Conservation (phyloP, 2,797 vertebrate species). For the Brachyalestes nurse region DNA sequence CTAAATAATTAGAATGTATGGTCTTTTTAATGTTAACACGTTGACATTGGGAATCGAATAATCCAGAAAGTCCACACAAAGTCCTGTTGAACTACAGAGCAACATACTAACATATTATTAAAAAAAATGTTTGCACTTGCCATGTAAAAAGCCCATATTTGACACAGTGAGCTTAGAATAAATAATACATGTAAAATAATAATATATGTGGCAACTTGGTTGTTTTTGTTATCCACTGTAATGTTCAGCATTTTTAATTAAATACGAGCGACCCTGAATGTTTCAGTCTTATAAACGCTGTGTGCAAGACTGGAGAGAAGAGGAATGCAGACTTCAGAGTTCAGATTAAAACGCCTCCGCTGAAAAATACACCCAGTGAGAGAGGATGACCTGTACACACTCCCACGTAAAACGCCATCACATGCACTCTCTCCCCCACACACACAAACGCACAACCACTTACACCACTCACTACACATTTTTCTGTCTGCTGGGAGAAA, state of each 20-base stretch:
- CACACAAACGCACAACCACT: neutral
- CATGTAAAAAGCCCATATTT: no score
- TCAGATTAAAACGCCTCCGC: neutral
- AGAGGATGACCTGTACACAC: constrained; percentile 11
- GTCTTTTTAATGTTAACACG: no score
- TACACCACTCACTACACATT: neutral
- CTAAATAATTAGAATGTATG: no score
- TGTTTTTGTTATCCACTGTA: neutral
- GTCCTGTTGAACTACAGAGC: no score
- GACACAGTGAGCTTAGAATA: no score
- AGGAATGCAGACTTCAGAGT: neutral
- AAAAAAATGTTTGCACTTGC: no score
- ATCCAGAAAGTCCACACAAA: no score
- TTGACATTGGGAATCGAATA: no score
- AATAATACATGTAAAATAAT: no score
- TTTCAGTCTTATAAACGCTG: neutral
- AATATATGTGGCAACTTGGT: no score
- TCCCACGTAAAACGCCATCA: constrained; percentile 8
- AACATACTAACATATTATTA: no score
- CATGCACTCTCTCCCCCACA: neutral
- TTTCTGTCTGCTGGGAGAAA: neutral
- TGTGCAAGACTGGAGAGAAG: neutral
- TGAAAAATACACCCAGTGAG: neutral
- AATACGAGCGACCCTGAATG: neutral
- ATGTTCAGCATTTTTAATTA: neutral